Evolutionary conservation across 1,140 invertebrate species (phyloP), one percentile per base, ranked within the genome.

Genomic region (Tetraneura akinire): DNA sequence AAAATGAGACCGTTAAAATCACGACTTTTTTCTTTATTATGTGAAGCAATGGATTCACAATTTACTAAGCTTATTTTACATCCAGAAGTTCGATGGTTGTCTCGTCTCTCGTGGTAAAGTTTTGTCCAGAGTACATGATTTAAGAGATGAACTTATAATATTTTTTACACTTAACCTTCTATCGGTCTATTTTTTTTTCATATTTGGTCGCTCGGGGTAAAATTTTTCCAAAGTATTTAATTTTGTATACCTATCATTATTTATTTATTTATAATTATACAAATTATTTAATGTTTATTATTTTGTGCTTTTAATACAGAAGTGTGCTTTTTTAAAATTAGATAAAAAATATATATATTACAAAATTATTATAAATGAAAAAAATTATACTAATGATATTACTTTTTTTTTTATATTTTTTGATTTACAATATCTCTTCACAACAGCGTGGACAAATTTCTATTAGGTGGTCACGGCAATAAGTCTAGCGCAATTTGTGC

Each of bases 51-150:
- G 73, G 73, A 49, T 6, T 64, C 53, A 42, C 21, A 55, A 16
- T 57, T 64, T 66, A n/a, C 53, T 64, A 51, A 26, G 14, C 45
- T 78, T 32, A 73, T 81, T 62, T 68, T 81, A 37, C 73, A 81
- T 62, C 80, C 71, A 42, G 81, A 66, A 80, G 49, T 80, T 14
- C 62, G 81, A 45, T 81, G 60, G 81, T 29, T 81, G 13, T 81
- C 71, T n/a, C n/a, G n/a, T n/a, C n/a, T n/a, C n/a, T 0, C 57
- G 57, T 51, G 62, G 60, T 26, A 81, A 66, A 64, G 26, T 64
- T 29, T 64, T 64, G 29, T 29, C 60, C 13, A 26, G 26, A 42
- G 16, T 66, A 42, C 26, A 37, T 18, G 62, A 66, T 6, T 66
- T 66, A 37, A 66, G 21, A 21, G 9, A 32, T 66, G 13, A 62